Evolutionary conservation across 2,113 vertebrate species (phyloP).

Genomic region (Barnardius zonarius): DNA sequence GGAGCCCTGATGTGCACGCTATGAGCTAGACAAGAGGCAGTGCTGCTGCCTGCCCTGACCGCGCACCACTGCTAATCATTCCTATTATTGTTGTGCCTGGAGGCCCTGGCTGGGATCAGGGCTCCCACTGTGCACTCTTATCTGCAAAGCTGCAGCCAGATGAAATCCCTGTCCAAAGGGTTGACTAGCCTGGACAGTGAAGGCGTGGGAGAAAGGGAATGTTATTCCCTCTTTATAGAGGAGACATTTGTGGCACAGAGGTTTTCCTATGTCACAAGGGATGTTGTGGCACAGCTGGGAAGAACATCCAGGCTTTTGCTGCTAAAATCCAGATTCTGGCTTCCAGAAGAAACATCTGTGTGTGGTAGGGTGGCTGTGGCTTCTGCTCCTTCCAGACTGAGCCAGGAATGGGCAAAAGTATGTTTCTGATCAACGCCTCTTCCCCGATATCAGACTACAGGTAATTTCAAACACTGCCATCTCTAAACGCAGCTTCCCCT

Average conservation of each 20-base stretch:
- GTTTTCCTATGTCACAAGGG: neutral
- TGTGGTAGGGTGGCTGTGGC: neutral
- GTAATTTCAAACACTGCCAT: neutral
- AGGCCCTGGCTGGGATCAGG: neutral
- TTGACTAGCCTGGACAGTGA: neutral
- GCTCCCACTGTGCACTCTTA: neutral
- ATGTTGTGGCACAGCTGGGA: neutral
- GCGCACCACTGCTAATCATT: neutral
- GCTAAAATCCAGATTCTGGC: neutral
- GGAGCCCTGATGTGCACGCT: neutral
- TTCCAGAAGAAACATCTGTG: neutral
- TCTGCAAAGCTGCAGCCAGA: conserved; percentile 13
- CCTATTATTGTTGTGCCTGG: neutral
- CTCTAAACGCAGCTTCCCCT: neutral
- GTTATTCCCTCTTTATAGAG: neutral
- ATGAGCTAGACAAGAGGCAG: neutral
- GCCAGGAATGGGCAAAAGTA: neutral
- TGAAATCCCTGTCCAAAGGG: neutral
- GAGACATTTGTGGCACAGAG: neutral
- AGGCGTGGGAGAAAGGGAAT: neutral
- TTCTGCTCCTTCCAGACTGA: neutral
- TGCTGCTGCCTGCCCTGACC: neutral
- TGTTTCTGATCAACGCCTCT: neutral
- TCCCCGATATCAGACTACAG: neutral
- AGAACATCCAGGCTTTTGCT: neutral